Evolutionary conservation across 1,140 invertebrate genomes (phyloP).

Genomic region (Tyrophagus putrescentiae): DNA sequence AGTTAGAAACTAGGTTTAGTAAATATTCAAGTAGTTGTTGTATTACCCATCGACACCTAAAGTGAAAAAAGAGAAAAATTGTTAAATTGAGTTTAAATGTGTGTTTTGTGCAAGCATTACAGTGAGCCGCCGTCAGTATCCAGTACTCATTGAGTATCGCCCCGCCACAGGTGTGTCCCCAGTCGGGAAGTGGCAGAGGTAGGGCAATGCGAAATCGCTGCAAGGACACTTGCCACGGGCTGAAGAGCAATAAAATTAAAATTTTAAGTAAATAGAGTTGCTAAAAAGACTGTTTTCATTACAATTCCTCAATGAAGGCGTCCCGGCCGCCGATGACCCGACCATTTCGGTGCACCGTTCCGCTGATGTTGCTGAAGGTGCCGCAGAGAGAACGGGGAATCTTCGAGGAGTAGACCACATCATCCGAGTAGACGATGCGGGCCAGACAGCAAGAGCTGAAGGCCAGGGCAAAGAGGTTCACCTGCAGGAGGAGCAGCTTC

Average conservation of each 20-base stretch:
- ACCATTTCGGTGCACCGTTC: background rate
- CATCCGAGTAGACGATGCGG: no score
- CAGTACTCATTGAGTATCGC: slow-evolving; percentile 54
- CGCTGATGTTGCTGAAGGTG: background rate
- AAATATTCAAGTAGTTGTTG: background rate
- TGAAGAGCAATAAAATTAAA: no score
- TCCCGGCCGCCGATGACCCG: slow-evolving; percentile 15
- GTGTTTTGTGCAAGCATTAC: slow-evolving; percentile 30
- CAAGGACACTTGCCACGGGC: slow-evolving; percentile 17
- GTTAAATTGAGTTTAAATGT: background rate
- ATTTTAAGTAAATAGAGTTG: no score
- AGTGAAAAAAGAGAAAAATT: background rate
- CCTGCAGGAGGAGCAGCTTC: no score
- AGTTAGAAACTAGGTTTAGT: background rate
- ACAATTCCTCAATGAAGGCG: slow-evolving; percentile 16
- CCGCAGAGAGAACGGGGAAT: no score
- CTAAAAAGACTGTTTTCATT: no score
- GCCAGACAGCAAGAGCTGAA: no score
- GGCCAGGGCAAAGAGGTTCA: no score
- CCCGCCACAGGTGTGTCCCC: slow-evolving; percentile 48
- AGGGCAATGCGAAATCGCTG: background rate
- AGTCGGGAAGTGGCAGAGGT: slow-evolving; percentile 14
- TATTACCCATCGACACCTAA: background rate
- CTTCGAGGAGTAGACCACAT: no score
- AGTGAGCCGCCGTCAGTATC: slow-evolving; percentile 73